A percentile compares a stretch with the other conserved stretches of the same genome.
Conservation (phyloP, 2,888 invertebrate species). For the Flexamia atlantica region DNA sequence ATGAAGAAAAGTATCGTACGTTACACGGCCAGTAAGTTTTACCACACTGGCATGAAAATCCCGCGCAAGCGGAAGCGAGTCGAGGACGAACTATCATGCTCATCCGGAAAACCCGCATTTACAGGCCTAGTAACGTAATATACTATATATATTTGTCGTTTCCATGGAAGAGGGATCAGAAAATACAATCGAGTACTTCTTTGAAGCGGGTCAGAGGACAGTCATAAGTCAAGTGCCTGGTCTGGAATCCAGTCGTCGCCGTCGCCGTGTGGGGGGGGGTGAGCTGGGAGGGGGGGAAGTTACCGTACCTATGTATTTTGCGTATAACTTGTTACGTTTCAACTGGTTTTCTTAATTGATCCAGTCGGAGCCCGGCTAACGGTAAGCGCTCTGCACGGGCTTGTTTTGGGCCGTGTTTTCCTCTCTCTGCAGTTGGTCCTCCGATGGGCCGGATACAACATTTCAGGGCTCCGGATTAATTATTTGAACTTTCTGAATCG, state of each 20-base stretch:
- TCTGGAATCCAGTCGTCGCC: background rate
- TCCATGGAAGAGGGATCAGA: no score
- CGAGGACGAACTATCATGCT: no score
- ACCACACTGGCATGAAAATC: no score
- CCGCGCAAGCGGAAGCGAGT: no score
- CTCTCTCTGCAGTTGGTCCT: background rate
- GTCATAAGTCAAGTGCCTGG: background rate
- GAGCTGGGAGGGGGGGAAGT: slow-evolving; percentile 21
- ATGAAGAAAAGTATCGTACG: no score
- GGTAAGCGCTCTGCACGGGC: slow-evolving; percentile 19
- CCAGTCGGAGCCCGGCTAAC: slow-evolving; percentile 23
- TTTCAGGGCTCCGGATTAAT: no score
- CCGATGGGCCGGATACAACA: background rate
- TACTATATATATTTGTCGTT: no score
- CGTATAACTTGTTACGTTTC: slow-evolving; percentile 54
- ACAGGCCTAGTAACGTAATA: no score
- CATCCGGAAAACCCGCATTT: no score
- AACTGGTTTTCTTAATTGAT: slow-evolving; percentile 39
- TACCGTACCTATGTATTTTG: slow-evolving; percentile 41
- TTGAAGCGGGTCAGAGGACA: background rate
- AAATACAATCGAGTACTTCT: no score
- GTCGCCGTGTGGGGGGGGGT: background rate
- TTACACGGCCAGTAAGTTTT: no score
- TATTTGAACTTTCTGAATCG: no score
- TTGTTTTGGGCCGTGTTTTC: slow-evolving; percentile 2